These are phyloP conservation scores for Lymantria monacha DNA, from an alignment of 2,888 invertebrate genomes.

Conservation along the genomic window DNA sequence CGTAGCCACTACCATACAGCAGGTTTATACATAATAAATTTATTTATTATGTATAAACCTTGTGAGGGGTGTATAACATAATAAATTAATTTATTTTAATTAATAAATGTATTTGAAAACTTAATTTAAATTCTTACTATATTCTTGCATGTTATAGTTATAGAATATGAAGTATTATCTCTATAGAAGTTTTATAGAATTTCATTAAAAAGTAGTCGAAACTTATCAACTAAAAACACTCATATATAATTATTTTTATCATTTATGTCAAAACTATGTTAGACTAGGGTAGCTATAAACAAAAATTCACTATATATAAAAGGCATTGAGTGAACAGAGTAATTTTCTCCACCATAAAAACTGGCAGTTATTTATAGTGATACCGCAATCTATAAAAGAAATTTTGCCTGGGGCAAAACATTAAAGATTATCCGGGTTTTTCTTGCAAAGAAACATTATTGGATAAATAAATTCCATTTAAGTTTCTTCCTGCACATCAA, in stretches of 20 bases:
- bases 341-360: neutral
- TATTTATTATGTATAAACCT: too few species aligned
- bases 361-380: neutral
- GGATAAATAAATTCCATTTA: slow-evolving; percentile 69
- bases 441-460: slow-evolving; percentile 73
- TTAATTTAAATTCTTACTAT: too few species aligned
- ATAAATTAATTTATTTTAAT: too few species aligned
- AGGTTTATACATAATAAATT: too few species aligned
- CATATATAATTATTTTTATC: neutral
- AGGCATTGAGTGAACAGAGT: slow-evolving; percentile 2
- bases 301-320: neutral
- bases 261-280: neutral
- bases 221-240: neutral
- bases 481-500: slow-evolving; percentile 56
- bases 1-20: too few species aligned
- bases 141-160: too few species aligned
- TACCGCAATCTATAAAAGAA: slow-evolving; percentile 28
- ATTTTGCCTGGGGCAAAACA: slow-evolving; percentile 36
- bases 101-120: too few species aligned
- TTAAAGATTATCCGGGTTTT: slow-evolving; percentile 75
- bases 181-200: neutral
- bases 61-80: too few species aligned
- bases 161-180: too few species aligned
- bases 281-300: neutral
- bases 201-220: neutral